Conservation (phyloP, 2,888 invertebrate species). For the Parasteatoda lunata region DNA sequence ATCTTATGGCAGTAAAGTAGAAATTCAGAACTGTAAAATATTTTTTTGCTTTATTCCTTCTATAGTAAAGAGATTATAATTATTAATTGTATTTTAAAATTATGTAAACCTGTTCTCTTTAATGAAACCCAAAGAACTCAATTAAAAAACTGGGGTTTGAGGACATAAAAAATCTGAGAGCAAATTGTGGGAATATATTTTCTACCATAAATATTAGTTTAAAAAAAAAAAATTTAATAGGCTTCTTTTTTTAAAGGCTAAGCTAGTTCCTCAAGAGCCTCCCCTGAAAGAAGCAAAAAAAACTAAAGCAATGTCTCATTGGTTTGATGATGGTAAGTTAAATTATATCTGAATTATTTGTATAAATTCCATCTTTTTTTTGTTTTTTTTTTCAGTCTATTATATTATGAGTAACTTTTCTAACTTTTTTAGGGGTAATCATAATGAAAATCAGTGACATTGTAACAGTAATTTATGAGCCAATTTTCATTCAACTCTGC, state of each 20-base stretch:
- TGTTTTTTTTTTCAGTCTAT: neutral
- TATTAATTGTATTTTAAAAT: neutral
- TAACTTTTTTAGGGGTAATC: neutral
- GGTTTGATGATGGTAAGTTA: constrained; percentile 78
- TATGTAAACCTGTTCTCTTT: neutral
- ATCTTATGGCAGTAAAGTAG: too few species aligned
- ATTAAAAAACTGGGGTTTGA: too few species aligned
- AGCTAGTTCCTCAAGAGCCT: constrained; percentile 72
- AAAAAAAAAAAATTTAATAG: neutral
- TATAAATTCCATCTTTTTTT: neutral
- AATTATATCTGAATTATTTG: neutral
- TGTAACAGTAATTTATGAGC: too few species aligned
- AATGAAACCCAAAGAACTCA: too few species aligned
- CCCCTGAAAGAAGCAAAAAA: constrained; percentile 75
- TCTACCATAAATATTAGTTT: too few species aligned
- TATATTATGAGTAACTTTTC: neutral
- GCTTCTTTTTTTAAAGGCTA: constrained; percentile 71
- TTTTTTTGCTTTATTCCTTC: too few species aligned
- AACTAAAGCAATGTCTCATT: constrained; percentile 74
- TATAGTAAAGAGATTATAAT: too few species aligned
- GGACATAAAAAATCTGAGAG: too few species aligned
- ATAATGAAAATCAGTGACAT: too few species aligned
- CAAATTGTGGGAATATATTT: too few species aligned
- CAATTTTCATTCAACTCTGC: too few species aligned
- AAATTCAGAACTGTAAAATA: too few species aligned